A percentile compares a stretch with the other conserved stretches of the same genome.
These are phyloP conservation scores for Argyresthia albistria DNA, from an alignment of 2,888 invertebrate genomes.

Conservation along the genomic window DNA sequence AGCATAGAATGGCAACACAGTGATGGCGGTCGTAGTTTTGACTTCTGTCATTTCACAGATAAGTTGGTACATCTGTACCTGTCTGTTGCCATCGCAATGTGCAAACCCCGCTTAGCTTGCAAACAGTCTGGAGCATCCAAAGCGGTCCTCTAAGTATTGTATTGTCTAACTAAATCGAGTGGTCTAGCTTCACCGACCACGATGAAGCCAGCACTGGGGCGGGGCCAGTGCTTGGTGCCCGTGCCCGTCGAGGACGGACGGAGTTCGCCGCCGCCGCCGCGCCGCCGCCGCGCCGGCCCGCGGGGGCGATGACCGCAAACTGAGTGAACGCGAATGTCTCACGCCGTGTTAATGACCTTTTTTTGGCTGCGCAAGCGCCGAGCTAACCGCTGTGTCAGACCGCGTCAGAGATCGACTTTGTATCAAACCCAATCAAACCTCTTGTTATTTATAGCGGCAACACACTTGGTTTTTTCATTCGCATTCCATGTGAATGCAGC, in stretches of 20 bases:
- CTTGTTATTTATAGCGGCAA: not conserved
- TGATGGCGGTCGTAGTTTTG: too few relatives aligned
- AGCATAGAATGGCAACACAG: too few relatives aligned
- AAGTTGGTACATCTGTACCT: too few relatives aligned
- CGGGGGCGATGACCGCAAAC: constrained; percentile 66
- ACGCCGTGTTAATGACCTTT: constrained; percentile 69
- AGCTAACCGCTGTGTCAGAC: constrained; percentile 3
- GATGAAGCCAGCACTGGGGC: not conserved
- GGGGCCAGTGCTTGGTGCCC: not conserved
- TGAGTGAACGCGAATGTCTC: constrained; percentile 69
- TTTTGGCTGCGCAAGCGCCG: constrained; percentile 52
- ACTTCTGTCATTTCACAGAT: too few relatives aligned
- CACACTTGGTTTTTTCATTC: not conserved
- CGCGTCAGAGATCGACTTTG: constrained; percentile 1
- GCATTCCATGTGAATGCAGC: not conserved
- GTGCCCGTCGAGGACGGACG: constrained; percentile 17
- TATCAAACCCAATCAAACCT: not conserved
- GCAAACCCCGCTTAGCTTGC: too few relatives aligned
- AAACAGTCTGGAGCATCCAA: too few relatives aligned
- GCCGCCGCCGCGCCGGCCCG: constrained; percentile 25
- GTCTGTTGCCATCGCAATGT: too few relatives aligned
- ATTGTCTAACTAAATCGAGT: too few relatives aligned
- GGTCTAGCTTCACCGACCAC: too few relatives aligned
- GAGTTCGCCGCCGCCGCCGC: constrained; percentile 15
- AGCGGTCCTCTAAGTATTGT: not conserved